A percentile compares a stretch with the other conserved stretches of the same genome.
Conservation (phyloP, 2,888 invertebrate species). For the Megastigmus dorsalis region DNA sequence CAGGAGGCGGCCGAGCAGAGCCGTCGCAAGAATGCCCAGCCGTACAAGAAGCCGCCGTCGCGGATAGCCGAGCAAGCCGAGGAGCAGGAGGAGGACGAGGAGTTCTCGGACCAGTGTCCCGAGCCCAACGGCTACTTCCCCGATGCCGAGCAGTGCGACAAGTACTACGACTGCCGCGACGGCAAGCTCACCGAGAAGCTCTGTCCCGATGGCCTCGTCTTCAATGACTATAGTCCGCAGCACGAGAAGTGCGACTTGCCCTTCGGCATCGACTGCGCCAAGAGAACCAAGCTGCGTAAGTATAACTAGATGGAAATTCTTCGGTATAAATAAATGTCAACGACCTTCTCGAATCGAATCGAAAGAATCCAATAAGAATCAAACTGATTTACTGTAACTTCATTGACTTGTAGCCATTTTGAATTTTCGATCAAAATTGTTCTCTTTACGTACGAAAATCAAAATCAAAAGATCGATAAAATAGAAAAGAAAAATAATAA, state of each 20-base stretch:
- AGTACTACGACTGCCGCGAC: slow-evolving; percentile 87
- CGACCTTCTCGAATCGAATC: no score
- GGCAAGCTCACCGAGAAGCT: slow-evolving; percentile 85
- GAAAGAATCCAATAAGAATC: no score
- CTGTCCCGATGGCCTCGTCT: slow-evolving; percentile 92
- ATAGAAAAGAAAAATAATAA: no score
- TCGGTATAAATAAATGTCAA: no score
- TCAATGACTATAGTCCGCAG: slow-evolving; percentile 88
- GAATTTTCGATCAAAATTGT: no score
- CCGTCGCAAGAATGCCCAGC: slow-evolving; percentile 64
- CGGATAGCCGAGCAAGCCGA: slow-evolving; percentile 33
- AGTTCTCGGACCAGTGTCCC: slow-evolving; percentile 83
- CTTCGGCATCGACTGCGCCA: slow-evolving; percentile 89
- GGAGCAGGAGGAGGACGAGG: slow-evolving; percentile 68
- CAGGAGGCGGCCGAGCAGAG: slow-evolving; percentile 69
- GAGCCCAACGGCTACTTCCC: slow-evolving; percentile 89
- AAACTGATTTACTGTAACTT: no score
- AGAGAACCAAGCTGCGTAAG: slow-evolving; percentile 88
- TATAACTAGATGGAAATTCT: no score
- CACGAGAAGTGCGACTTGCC: slow-evolving; percentile 92
- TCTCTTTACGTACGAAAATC: no score
- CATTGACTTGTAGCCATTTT: no score
- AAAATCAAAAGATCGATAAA: no score
- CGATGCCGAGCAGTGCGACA: slow-evolving; percentile 90
- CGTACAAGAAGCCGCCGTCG: slow-evolving; percentile 55